Evolutionary conservation across 2,113 vertebrate species (phyloP).

Genomic region (Perccottus glenii): DNA sequence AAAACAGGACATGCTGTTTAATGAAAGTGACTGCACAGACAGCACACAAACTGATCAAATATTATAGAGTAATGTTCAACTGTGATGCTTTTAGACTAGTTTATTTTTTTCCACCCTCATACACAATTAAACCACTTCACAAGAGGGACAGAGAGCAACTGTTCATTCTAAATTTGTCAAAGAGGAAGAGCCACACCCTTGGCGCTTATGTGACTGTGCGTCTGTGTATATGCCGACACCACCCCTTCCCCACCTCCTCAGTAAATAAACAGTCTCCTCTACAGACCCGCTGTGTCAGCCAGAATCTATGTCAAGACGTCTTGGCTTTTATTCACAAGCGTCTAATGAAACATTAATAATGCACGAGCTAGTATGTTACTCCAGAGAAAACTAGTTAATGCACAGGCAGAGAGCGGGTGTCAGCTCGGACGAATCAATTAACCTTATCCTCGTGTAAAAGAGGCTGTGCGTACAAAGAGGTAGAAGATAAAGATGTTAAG

Average conservation of each 20-base stretch:
- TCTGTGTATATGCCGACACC: conserved; percentile 26
- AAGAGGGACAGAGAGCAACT: conserved; percentile 55
- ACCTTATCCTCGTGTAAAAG: conserved; percentile 36
- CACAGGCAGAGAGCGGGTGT: conserved; percentile 5
- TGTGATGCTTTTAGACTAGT: not conserved
- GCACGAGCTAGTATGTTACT: conserved; percentile 10
- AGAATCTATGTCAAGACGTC: not conserved
- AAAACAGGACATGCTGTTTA: conserved; percentile 49
- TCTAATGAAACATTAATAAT: conserved; percentile 50
- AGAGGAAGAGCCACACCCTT: conserved; percentile 42
- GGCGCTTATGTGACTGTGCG: conserved; percentile 23
- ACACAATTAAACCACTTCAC: conserved; percentile 16
- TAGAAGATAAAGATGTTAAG: conserved; percentile 9
- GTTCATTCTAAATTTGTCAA: conserved; percentile 73
- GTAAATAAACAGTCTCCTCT: conserved; percentile 38
- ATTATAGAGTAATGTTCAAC: conserved; percentile 19
- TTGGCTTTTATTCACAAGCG: conserved; percentile 17
- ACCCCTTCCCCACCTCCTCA: conserved; percentile 15
- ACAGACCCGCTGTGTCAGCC: conserved; percentile 16
- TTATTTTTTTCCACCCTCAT: not conserved
- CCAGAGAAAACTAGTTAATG: conserved; percentile 31
- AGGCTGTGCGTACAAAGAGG: conserved; percentile 32
- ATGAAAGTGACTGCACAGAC: conserved; percentile 24
- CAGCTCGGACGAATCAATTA: conserved; percentile 37
- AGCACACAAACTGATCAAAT: conserved; percentile 9